Evolutionary conservation across 2,888 invertebrate species (phyloP).

Genomic region (Campoplex nolae): DNA sequence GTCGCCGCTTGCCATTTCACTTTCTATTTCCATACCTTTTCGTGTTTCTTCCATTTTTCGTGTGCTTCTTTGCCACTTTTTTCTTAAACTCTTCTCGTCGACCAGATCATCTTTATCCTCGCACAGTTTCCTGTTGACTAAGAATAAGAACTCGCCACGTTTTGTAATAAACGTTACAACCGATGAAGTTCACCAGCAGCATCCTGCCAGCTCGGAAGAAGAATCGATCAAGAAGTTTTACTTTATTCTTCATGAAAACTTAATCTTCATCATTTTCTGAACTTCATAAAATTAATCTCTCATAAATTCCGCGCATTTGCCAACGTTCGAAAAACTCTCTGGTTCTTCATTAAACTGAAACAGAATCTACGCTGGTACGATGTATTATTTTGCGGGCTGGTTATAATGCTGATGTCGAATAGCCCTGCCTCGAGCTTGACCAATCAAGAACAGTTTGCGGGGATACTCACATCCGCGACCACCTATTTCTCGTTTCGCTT

Average conservation of each 20-base stretch:
- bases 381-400: conserved; percentile 1
- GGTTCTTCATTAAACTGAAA: neutral
- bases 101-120: conserved; percentile 19
- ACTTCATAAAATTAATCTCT: neutral
- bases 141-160: too few species aligned
- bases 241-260: neutral
- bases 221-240: neutral
- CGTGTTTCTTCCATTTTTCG: neutral
- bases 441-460: conserved; percentile 9
- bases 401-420: neutral
- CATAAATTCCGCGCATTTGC: neutral
- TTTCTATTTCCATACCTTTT: conserved; percentile 10
- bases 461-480: neutral
- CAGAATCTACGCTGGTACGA: neutral
- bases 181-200: neutral
- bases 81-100: neutral
- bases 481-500: conserved; percentile 44
- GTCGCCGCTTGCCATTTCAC: conserved; percentile 25
- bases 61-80: neutral
- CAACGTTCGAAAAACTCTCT: neutral
- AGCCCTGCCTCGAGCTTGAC: neutral
- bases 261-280: neutral
- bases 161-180: neutral
- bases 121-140: conserved; percentile 47
- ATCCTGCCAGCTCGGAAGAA: neutral